Conservation (phyloP, 2,888 invertebrate species). For the Cosmorhoe ocellata region DNA sequence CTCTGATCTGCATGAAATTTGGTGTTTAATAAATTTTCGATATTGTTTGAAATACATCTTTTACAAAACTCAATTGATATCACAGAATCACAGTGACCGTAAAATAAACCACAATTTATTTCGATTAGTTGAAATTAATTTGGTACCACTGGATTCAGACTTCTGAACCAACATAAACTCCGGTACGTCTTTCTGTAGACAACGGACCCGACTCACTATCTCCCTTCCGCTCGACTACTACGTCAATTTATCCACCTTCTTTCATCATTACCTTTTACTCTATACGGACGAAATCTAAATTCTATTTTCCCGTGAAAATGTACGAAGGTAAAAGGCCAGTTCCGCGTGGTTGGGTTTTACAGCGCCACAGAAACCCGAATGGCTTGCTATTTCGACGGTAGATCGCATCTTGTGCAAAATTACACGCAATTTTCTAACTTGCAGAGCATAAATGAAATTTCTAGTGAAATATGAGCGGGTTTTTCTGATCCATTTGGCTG, state of each 20-base stretch:
- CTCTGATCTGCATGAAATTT: too few species aligned
- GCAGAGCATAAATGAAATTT: constrained; percentile 34
- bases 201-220: constrained; percentile 6
- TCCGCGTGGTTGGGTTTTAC: constrained; percentile 36
- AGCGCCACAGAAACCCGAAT: constrained; percentile 33
- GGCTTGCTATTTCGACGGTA: constrained; percentile 29
- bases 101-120: neutral
- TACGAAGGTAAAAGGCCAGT: constrained; percentile 31
- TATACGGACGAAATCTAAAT: constrained; percentile 33
- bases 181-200: neutral
- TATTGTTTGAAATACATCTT: too few species aligned
- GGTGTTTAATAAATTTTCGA: too few species aligned
- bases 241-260: constrained; percentile 24
- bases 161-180: constrained; percentile 1
- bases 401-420: constrained; percentile 36
- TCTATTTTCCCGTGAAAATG: constrained; percentile 33
- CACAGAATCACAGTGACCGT: too few species aligned
- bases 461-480: constrained; percentile 26
- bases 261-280: constrained; percentile 30
- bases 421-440: constrained; percentile 38
- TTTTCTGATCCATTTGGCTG: constrained; percentile 29
- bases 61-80: too few species aligned
- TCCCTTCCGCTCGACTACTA: constrained; percentile 12
- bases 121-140: neutral
- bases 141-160: neutral